These are phyloP conservation scores for Chrysina gloriosa DNA, from an alignment of 2,888 invertebrate species.

Conservation along the genomic window DNA sequence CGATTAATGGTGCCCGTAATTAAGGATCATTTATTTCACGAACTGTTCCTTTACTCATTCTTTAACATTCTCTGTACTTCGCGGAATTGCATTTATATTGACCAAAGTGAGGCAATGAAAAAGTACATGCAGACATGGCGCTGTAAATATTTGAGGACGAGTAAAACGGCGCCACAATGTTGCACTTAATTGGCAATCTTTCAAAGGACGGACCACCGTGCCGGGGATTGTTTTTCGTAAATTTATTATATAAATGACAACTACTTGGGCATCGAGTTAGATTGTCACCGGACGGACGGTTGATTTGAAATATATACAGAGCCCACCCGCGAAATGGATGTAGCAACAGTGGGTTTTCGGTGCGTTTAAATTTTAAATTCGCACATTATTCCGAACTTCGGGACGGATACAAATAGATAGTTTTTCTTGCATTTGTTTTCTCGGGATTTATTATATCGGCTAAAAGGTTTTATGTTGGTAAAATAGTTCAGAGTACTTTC, in stretches of 20 bases:
- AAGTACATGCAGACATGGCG: constrained; percentile 27
- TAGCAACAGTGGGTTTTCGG: constrained; percentile 11
- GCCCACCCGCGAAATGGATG: constrained; percentile 37
- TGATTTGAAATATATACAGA: constrained; percentile 30
- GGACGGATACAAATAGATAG: constrained; percentile 26
- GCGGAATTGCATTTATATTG: constrained; percentile 28
- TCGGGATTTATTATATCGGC: constrained; percentile 9
- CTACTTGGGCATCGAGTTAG: constrained; percentile 23
- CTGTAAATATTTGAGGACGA: constrained; percentile 37
- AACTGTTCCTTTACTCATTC: background rate
- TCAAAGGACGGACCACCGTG: constrained; percentile 42
- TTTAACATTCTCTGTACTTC: constrained; percentile 12
- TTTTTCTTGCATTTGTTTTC: constrained; percentile 15
- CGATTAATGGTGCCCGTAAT: background rate
- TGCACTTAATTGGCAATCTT: constrained; percentile 45
- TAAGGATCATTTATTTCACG: constrained; percentile 5
- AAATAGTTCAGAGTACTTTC: no score
- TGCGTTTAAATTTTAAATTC: constrained; percentile 37
- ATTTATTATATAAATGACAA: constrained; percentile 44
- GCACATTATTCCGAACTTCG: constrained; percentile 30
- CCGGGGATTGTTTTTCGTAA: constrained; percentile 36
- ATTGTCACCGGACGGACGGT: constrained; percentile 34
- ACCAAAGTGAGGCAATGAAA: constrained; percentile 28
- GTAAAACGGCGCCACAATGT: constrained; percentile 42
- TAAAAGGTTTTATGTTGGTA: no score